A percentile compares a stretch with the other conserved stretches of the same genome.
Evolutionary conservation across 2,888 invertebrate genomes (phyloP).

Genomic region (Drosophila putrida): DNA sequence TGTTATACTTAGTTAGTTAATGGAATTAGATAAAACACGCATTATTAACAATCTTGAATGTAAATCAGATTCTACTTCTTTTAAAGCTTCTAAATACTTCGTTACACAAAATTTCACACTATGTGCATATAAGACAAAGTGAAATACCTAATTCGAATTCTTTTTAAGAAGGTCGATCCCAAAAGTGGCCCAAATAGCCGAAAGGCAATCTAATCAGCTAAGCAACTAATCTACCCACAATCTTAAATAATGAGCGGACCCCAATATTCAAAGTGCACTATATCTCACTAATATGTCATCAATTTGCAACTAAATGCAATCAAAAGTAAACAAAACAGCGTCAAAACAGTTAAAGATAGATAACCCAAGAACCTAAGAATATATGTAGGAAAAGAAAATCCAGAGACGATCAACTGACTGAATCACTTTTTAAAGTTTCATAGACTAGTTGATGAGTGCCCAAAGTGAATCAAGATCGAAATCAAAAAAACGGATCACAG

Average conservation of each 20-base stretch:
- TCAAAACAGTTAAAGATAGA: constrained; percentile 72
- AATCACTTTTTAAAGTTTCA: constrained; percentile 73
- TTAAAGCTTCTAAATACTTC: constrained; percentile 3
- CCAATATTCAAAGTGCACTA: constrained; percentile 47
- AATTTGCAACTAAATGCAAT: constrained; percentile 81
- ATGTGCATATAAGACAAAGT: constrained; percentile 2
- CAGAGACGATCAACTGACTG: constrained; percentile 59
- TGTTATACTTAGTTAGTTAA: neutral
- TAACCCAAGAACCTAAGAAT: constrained; percentile 13
- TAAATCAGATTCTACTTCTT: neutral
- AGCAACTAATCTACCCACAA: constrained; percentile 25
- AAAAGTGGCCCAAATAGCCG: constrained; percentile 31
- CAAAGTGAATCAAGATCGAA: constrained; percentile 75
- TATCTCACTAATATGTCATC: constrained; percentile 76
- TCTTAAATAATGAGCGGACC: constrained; percentile 53
- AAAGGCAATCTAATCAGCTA: constrained; percentile 28
- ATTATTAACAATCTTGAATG: constrained; percentile 1
- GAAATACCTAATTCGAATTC: constrained; percentile 1
- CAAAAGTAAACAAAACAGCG: constrained; percentile 72
- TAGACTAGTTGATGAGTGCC: constrained; percentile 75
- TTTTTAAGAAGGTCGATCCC: neutral
- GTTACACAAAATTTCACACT: constrained; percentile 52
- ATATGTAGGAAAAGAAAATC: constrained; percentile 7
- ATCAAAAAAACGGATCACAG: constrained; percentile 66
- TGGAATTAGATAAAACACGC: neutral